Percentiles rank a stretch among this genome's conserved stretches.
Conservation (phyloP, 2,888 invertebrate genomes). For the Dasysyrphus tricinctus region DNA sequence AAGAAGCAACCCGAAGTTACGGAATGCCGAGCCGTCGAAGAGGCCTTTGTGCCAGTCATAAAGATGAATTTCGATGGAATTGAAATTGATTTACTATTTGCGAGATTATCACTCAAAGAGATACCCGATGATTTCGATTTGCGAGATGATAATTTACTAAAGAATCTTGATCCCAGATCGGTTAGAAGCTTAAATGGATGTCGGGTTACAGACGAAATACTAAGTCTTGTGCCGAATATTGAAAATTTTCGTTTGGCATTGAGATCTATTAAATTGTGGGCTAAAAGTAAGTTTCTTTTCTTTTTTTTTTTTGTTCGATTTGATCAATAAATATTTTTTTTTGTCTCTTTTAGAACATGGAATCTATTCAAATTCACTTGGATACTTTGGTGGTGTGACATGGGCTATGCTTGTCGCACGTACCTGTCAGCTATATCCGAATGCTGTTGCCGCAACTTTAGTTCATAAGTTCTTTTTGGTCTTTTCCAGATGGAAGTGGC, state of each 20-base stretch:
- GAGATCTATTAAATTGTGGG: constrained; percentile 98
- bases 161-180: constrained; percentile 97
- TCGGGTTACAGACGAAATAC: constrained; percentile 98
- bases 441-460: constrained; percentile 96
- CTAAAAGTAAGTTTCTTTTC: constrained; percentile 90
- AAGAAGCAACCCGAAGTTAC: constrained; percentile 94
- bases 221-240: constrained; percentile 96
- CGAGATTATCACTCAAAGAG: constrained; percentile 96
- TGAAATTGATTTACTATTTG: constrained; percentile 99
- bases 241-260: constrained; percentile 97
- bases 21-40: constrained; percentile 95
- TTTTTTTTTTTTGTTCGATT: neutral
- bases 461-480: constrained; percentile 99
- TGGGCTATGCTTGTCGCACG: constrained; percentile 99
- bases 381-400: constrained; percentile 98
- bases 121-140: constrained; percentile 96
- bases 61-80: constrained; percentile 99
- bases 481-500: constrained; percentile 99
- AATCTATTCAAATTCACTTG: constrained; percentile 98
- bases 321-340: neutral
- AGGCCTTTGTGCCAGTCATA: constrained; percentile 99
- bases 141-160: constrained; percentile 94
- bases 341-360: constrained; percentile 89
- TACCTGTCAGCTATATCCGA: constrained; percentile 99
- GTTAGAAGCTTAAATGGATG: constrained; percentile 99